These are phyloP conservation scores for Orchesella cincta DNA, from an alignment of 1,140 invertebrate genomes.

Conservation along the genomic window DNA sequence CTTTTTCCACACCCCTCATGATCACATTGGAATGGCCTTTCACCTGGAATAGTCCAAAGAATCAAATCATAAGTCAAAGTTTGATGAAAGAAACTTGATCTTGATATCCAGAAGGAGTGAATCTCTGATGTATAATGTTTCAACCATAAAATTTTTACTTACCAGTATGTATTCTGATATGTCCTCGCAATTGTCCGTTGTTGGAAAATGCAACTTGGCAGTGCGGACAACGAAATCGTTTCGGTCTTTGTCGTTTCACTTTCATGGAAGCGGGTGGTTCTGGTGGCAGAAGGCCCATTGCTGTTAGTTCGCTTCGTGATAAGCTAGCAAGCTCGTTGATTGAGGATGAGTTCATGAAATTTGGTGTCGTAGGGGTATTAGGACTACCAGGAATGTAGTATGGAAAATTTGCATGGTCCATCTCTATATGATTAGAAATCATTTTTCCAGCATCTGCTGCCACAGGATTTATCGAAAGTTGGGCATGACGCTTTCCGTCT, in stretches of 20 bases:
- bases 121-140: conserved; percentile 8
- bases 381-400: conserved; percentile 19
- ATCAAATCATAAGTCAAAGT: too few species aligned
- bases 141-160: conserved; percentile 51
- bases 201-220: conserved; percentile 89
- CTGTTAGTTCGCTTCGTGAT: conserved; percentile 45
- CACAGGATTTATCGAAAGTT: not conserved
- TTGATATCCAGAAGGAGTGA: conserved; percentile 19
- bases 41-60: too few species aligned
- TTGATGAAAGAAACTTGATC: too few species aligned
- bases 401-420: conserved; percentile 19
- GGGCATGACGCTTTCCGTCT: not conserved
- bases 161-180: conserved; percentile 88
- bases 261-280: conserved; percentile 56
- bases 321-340: conserved; percentile 50
- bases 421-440: conserved; percentile 6
- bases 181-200: conserved; percentile 88
- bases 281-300: conserved; percentile 47
- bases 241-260: conserved; percentile 76
- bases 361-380: conserved; percentile 17
- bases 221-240: conserved; percentile 83
- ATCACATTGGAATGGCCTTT: conserved; percentile 83
- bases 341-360: conserved; percentile 37
- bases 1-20: conserved; percentile 79
- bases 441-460: not conserved